These are phyloP conservation scores for Salvelinus alpinus DNA, from an alignment of 2,113 vertebrate species.

Conservation along the genomic window DNA sequence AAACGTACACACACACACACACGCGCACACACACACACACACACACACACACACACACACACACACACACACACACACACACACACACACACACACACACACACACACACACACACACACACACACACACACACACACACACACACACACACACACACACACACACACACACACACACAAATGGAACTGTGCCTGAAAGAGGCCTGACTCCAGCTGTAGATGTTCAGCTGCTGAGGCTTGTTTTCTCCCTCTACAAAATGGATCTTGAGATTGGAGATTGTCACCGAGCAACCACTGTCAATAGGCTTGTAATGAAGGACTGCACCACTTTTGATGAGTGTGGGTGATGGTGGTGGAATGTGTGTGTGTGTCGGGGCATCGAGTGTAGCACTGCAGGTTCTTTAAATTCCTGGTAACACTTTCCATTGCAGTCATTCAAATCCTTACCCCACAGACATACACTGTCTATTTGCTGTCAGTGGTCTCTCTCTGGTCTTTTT, in stretches of 20 bases:
- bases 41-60: too few species aligned
- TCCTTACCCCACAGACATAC: constrained; percentile 4
- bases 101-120: too few species aligned
- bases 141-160: too few species aligned
- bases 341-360: too few species aligned
- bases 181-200: constrained; percentile 36
- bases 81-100: constrained; percentile 32
- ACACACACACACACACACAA: constrained; percentile 36
- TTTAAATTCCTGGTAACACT: neutral
- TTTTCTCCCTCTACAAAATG: constrained; percentile 33
- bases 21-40: too few species aligned
- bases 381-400: neutral
- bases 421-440: constrained; percentile 17
- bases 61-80: too few species aligned
- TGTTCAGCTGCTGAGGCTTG: neutral
- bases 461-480: constrained; percentile 9
- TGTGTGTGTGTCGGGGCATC: neutral
- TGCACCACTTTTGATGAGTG: too few species aligned
- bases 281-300: constrained; percentile 55
- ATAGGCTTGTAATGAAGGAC: constrained; percentile 16
- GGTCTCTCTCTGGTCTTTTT: neutral
- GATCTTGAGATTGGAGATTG: constrained; percentile 54
- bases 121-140: neutral
- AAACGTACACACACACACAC: too few species aligned
- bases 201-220: too few species aligned